Evolutionary conservation across 2,888 invertebrate species (phyloP), one percentile per base, ranked within the genome.

Genomic region (Athripsodes cinereus): DNA sequence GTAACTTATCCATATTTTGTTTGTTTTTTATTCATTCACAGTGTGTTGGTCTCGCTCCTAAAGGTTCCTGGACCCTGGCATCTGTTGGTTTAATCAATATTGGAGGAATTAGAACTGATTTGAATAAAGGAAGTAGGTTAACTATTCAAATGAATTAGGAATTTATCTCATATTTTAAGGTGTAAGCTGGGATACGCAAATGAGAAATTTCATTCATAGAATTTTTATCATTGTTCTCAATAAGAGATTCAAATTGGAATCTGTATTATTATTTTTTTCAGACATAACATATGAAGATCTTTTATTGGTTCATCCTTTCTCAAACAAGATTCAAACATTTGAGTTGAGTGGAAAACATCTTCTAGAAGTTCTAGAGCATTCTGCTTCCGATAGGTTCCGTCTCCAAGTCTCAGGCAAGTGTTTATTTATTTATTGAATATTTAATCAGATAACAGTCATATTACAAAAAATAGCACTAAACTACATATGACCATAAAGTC

Each of bases 201-300:
- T n/a, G n/a, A n/a, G n/a, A n/a, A n/a, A n/a, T n/a, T n/a, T n/a
- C n/a, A n/a, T n/a, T n/a, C n/a, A n/a, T n/a, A n/a, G n/a, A n/a
- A n/a, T n/a, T n/a, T n/a, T n/a, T n/a, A n/a, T n/a, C n/a, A n/a
- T n/a, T n/a, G n/a, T n/a, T n/a, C n/a, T n/a, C n/a, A n/a, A n/a
- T n/a, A n/a, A n/a, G n/a, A n/a, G n/a, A n/a, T n/a, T n/a, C n/a
- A n/a, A n/a, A n/a, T n/a, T n/a, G n/a, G n/a, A 26, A 26, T 3
- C 10, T 26, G 26, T 26, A 10, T 26, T n/a, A 10, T 26, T 26
- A n/a, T 40, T 40, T 3, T 59, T 75, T 74, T 11, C 69, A 89
- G 90, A 85, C 10, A 81, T 88, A 13, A 88, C 87, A 1, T 86
- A 84, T 44, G 85, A 83, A 53, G 85, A 86, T 58, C 67, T 92